Percentiles rank a stretch among this genome's conserved stretches.
Conservation (phyloP, 1,140 invertebrate genomes). For the Ooceraea biroi region DNA sequence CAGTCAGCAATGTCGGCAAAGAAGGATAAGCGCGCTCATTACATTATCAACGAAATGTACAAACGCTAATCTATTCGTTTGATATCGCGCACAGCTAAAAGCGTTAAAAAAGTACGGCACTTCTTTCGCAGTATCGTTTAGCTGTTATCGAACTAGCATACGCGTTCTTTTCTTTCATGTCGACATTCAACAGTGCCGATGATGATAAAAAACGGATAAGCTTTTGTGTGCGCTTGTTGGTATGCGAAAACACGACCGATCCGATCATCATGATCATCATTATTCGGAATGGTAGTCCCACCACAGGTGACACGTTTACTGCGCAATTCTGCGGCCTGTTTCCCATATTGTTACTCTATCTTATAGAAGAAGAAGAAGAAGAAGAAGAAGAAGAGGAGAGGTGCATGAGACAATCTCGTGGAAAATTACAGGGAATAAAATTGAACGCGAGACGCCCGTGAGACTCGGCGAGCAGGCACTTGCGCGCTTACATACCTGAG, state of each 20-base stretch:
- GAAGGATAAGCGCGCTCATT: too few relatives aligned
- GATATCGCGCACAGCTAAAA: too few relatives aligned
- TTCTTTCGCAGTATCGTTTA: too few relatives aligned
- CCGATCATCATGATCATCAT: conserved; percentile 39
- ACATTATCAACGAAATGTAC: too few relatives aligned
- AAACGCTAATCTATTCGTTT: too few relatives aligned
- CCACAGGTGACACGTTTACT: neutral
- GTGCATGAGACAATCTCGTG: conserved; percentile 54
- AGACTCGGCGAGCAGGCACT: conserved; percentile 65
- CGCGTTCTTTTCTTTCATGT: neutral
- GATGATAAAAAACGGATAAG: conserved; percentile 31
- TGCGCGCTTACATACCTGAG: conserved; percentile 74
- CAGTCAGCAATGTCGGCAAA: too few relatives aligned
- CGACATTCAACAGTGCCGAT: neutral
- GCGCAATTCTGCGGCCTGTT: conserved; percentile 25
- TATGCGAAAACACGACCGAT: conserved; percentile 14
- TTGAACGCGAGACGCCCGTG: conserved; percentile 69
- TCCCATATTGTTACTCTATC: neutral
- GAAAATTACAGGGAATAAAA: conserved; percentile 73
- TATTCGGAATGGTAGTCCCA: conserved; percentile 18
- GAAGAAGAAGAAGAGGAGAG: conserved; percentile 1
- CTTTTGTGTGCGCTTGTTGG: neutral
- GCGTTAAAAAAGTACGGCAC: too few relatives aligned
- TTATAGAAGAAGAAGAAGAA: too few relatives aligned
- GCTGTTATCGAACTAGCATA: too few relatives aligned